These are phyloP conservation scores for Tiliacea aurago DNA, from an alignment of 2,888 invertebrate species.

Conservation along the genomic window DNA sequence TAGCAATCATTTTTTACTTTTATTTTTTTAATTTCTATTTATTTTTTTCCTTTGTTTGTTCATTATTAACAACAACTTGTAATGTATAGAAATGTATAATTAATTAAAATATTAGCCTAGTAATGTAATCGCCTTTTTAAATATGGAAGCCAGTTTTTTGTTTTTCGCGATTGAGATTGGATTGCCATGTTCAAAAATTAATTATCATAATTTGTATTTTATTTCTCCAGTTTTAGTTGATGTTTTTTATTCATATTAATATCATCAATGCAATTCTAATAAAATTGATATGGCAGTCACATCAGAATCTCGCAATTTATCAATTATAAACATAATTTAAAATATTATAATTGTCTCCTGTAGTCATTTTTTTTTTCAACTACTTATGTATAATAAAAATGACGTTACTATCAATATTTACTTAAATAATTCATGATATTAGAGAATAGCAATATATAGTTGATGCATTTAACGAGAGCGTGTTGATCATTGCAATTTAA, in stretches of 20 bases:
- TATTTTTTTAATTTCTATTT: conserved; percentile 17
- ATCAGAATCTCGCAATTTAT: conserved; percentile 40
- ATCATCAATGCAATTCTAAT: neutral
- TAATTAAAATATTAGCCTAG: conserved; percentile 38
- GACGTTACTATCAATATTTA: conserved; percentile 12
- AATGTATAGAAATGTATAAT: conserved; percentile 43
- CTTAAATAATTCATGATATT: conserved; percentile 26
- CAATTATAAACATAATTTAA: neutral
- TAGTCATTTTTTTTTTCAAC: conserved; percentile 18
- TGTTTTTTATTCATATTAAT: neutral
- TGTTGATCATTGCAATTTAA: neutral
- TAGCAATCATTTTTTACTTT: conserved; percentile 11
- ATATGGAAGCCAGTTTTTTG: conserved; percentile 18
- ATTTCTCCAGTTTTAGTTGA: neutral
- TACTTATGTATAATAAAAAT: conserved; percentile 5
- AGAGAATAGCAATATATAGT: neutral
- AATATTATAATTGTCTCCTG: neutral
- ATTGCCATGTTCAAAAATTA: conserved; percentile 31
- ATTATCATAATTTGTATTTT: neutral
- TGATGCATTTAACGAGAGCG: neutral
- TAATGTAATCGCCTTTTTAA: conserved; percentile 33
- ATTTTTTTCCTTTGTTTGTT: conserved; percentile 17
- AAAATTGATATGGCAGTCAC: conserved; percentile 11
- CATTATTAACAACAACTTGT: conserved; percentile 42
- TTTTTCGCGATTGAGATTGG: conserved; percentile 11